phyloP scores from a whole-genome alignment of 2,888 invertebrate genomes.

The Hoplodrina ambigua region DNA sequence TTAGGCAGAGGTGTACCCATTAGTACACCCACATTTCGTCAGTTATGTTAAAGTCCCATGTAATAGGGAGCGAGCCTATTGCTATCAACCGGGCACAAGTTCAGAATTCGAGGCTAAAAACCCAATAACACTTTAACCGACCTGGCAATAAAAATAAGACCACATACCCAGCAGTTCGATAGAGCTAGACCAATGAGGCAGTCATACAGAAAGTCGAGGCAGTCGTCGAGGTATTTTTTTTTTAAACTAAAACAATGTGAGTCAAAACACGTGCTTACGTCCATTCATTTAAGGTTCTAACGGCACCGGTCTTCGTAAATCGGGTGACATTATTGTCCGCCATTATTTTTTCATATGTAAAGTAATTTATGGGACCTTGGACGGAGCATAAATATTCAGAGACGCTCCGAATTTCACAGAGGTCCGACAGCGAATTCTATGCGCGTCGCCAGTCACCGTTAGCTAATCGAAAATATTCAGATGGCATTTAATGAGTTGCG shows the following conservation, averaged over 20 bases:
- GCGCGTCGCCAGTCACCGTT: slow-evolving; percentile 79
- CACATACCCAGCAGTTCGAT: no score
- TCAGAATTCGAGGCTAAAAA: no score
- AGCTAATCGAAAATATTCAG: slow-evolving; percentile 79
- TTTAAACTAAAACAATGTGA: slow-evolving; percentile 26
- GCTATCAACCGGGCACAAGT: no score
- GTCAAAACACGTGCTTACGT: slow-evolving; percentile 47
- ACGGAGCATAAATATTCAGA: slow-evolving; percentile 82
- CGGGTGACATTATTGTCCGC: slow-evolving; percentile 67
- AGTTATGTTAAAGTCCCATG: no score
- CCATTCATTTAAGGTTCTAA: slow-evolving; percentile 60
- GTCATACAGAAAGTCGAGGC: no score
- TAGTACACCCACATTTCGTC: no score
- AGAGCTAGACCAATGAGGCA: no score
- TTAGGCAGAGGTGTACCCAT: no score
- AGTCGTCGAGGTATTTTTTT: slow-evolving; percentile 5
- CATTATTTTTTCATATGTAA: slow-evolving; percentile 66
- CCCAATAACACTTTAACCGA: no score
- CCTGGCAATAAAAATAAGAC: no score
- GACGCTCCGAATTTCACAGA: slow-evolving; percentile 80
- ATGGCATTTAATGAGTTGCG: slow-evolving; percentile 82
- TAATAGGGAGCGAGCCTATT: no score
- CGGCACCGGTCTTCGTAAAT: slow-evolving; percentile 61
- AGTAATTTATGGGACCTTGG: slow-evolving; percentile 78
- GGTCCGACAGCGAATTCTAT: slow-evolving; percentile 75